phyloP scores from a whole-genome alignment of 2,888 invertebrate species.

The Rhagonycha lutea region DNA sequence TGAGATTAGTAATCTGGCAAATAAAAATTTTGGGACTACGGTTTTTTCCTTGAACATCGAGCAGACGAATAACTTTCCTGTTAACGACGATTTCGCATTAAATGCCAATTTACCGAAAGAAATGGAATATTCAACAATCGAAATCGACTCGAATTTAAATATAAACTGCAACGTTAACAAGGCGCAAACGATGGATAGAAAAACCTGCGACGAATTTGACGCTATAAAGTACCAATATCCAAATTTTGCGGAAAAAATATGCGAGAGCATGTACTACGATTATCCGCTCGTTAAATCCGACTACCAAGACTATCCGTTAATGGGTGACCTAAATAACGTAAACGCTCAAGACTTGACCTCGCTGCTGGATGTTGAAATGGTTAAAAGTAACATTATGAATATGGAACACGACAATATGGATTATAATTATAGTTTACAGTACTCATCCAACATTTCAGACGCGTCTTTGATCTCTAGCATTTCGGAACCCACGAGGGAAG shows the following conservation, averaged over 20 bases:
- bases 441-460: conserved; percentile 28
- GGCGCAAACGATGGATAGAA: conserved; percentile 43
- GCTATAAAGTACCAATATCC: conserved; percentile 43
- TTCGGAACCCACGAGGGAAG: conserved; percentile 35
- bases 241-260: conserved; percentile 48
- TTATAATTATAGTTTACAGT: conserved; percentile 43
- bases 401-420: conserved; percentile 42
- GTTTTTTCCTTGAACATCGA: conserved; percentile 18
- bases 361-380: conserved; percentile 59
- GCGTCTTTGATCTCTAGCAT: conserved; percentile 47
- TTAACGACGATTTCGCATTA: conserved; percentile 19
- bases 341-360: conserved; percentile 58
- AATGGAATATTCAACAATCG: conserved; percentile 51
- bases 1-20: background rate
- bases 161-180: conserved; percentile 42
- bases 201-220: conserved; percentile 41
- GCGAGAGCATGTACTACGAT: conserved; percentile 53
- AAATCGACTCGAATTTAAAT: conserved; percentile 43
- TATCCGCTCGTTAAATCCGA: conserved; percentile 49
- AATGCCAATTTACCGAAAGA: conserved; percentile 44
- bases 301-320: conserved; percentile 52
- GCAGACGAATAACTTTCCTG: conserved; percentile 11
- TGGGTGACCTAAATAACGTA: conserved; percentile 51
- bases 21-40: conserved; percentile 6
- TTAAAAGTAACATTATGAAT: conserved; percentile 48